Base-by-base conservation (phyloP, 1,140 invertebrate species). In the Globodera rostochiensis region DNA sequence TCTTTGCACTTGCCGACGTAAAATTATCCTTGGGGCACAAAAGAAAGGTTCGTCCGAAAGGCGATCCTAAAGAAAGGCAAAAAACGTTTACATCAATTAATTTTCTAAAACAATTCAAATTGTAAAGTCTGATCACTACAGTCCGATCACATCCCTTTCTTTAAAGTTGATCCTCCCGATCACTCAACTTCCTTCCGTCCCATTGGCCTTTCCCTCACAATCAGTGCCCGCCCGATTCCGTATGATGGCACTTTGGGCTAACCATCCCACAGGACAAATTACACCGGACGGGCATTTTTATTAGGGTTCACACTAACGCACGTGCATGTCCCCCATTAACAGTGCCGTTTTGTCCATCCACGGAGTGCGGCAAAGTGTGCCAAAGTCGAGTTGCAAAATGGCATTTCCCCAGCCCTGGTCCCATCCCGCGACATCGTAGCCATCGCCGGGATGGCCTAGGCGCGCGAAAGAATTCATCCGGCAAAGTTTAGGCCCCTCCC, bases 261-360 rank as follows among this genome's bases (percentile, higher is more conserved):
- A 36, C 36, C 36, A 36, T 36, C 36, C 36, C 36, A 36, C 36
- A 36, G 36, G 2, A 36, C 36, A 36, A 36, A 36, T 36, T 36
- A 2, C 36, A 36, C 2, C 36, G 36, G 36, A 36, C 36, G 36
- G 36, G 36, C 36, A 36, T 36, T 36, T 25, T 36, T 36, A 36
- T 36, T 36, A 2, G 25, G 0, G 0, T 36, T 36, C 25, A 36
- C 36, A 36, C 3, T 36, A 66, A 77, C 47, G 50, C 70, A 78
- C 77, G 25, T 45, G 64, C 15, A 64, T 53, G 50, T 46, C 50
- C 45, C 60, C 21, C 25, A 78, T 69, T 13, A 70, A 45, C 15
- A 78, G 49, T 69, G 36, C 77, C 49, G 57, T 70, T 15, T 70
- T 70, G 11, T 45, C 25, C 70, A 70, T 50, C 77, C 77, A 78